Evolutionary conservation across 1,140 invertebrate genomes (phyloP).

Genomic region (Helicoverpa armigera): DNA sequence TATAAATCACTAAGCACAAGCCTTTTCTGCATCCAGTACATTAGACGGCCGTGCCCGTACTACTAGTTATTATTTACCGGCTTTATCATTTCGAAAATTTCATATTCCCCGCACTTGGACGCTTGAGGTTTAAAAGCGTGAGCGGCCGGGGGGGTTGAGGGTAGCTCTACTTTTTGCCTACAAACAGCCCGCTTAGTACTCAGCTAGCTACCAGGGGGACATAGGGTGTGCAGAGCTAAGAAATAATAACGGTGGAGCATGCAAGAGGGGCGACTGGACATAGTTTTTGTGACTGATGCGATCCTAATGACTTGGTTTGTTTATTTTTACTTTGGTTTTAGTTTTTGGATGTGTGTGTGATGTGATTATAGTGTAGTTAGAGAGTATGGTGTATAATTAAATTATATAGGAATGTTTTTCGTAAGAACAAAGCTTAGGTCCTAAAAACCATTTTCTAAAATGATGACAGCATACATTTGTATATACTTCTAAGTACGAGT

Average conservation of each 20-base stretch:
- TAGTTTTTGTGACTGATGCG: conserved; percentile 54
- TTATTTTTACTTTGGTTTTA: conserved; percentile 36
- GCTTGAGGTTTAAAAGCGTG: conserved; percentile 86
- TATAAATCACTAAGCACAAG: not conserved
- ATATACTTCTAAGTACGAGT: not conserved
- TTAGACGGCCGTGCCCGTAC: conserved; percentile 82
- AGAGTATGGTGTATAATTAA: too few species aligned
- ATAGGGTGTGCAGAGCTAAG: conserved; percentile 80
- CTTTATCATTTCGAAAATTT: conserved; percentile 87
- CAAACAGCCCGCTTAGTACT: conserved; percentile 78
- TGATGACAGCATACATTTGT: not conserved
- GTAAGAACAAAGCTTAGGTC: not conserved
- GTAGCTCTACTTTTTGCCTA: conserved; percentile 78
- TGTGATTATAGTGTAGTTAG: not conserved
- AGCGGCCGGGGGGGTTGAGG: conserved; percentile 69
- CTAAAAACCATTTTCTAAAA: not conserved
- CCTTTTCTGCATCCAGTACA: conserved; percentile 73
- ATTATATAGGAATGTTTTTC: too few species aligned
- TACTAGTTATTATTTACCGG: conserved; percentile 86
- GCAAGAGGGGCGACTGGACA: conserved; percentile 63
- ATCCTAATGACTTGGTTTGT: conserved; percentile 51
- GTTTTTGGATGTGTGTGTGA: not conserved
- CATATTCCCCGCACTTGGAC: conserved; percentile 86
- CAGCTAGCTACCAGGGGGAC: conserved; percentile 73
- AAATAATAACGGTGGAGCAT: conserved; percentile 82